Evolutionary conservation across 2,797 vertebrate species (phyloP), one percentile per base, ranked within the genome.

Genomic region (Jordanella pulchra): DNA sequence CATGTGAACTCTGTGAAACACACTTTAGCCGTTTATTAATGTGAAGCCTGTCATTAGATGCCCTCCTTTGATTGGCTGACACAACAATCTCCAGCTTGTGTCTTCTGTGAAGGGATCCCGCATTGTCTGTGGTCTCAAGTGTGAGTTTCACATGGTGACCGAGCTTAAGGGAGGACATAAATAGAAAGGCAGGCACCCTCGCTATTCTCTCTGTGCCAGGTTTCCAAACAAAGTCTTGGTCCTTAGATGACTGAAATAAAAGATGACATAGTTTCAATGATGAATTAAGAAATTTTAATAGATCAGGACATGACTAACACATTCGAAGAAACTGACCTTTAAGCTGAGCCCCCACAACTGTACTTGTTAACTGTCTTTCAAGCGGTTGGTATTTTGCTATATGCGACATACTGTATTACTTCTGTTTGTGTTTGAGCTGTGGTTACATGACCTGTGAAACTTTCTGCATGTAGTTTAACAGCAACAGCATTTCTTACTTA

Each of bases 121-220:
- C 85, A 91, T 92, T 92, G 90, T 92, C 84, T 83, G 80, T 65
- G 54, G 80, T 89, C 90, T 83, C 83, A 92, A 91, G 88, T 87
- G 83, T 73, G 79, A 67, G 85, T 89, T 89, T 91, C 82, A 90
- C 86, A 87, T 83, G 84, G 83, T 78, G 84, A 66, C 79, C 55
- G 23, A 88, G 90, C 87, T 92, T 86, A 88, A 81, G 88, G 77
- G 82, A 44, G 50, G 84, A 88, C 88, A 7, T 70, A 92, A 94
- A 93, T 93, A 94, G 88, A 90, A 72, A 63, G 21, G 25, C 72
- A 72, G 73, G 77, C 82, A 81, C 72, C 71, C 82, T 83, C 69
- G 1, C 58, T 42, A 6, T 64, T 51, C 63, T 80, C 70, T 80
- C 60, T 83, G 60, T 63, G 87, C 87, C 85, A 91, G 88, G 77